phyloP scores from a whole-genome alignment of 2,113 vertebrate genomes.

The Dryoscopus gambensis region DNA sequence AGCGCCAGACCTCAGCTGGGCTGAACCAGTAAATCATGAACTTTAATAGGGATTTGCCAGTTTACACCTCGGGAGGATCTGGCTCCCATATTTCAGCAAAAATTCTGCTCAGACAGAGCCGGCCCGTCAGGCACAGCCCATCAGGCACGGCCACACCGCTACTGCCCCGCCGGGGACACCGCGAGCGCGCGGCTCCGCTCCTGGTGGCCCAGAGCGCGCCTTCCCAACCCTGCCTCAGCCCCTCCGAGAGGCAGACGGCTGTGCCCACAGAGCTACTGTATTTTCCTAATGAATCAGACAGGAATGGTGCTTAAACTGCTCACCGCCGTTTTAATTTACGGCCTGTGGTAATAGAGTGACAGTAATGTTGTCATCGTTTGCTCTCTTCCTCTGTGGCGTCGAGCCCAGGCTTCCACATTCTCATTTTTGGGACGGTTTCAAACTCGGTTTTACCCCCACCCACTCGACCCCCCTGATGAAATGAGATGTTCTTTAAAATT shows the following conservation, averaged over 20 bases:
- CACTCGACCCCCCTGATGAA: neutral
- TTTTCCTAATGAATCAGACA: conserved; percentile 63
- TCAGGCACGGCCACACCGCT: neutral
- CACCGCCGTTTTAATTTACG: conserved; percentile 52
- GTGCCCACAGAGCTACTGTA: conserved; percentile 43
- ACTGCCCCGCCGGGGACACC: neutral
- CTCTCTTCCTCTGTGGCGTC: conserved; percentile 58
- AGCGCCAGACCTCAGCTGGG: conserved; percentile 48
- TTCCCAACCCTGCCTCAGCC: conserved; percentile 26
- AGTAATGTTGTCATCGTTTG: conserved; percentile 66
- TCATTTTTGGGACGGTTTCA: conserved; percentile 16
- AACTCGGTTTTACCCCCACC: conserved; percentile 8
- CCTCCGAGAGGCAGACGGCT: neutral
- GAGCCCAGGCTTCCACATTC: conserved; percentile 46
- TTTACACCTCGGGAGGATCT: conserved; percentile 41
- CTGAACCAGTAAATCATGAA: conserved; percentile 43
- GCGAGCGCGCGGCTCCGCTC: neutral
- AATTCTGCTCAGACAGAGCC: neutral
- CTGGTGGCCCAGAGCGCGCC: neutral
- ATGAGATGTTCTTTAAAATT: neutral
- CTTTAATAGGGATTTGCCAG: conserved; percentile 47
- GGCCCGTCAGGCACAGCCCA: neutral
- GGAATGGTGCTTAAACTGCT: conserved; percentile 32
- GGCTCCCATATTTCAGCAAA: conserved; percentile 24
- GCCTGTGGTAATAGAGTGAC: conserved; percentile 51